phyloP scores from a whole-genome alignment of 2,797 vertebrate genomes.

The Poecilia wingei region DNA sequence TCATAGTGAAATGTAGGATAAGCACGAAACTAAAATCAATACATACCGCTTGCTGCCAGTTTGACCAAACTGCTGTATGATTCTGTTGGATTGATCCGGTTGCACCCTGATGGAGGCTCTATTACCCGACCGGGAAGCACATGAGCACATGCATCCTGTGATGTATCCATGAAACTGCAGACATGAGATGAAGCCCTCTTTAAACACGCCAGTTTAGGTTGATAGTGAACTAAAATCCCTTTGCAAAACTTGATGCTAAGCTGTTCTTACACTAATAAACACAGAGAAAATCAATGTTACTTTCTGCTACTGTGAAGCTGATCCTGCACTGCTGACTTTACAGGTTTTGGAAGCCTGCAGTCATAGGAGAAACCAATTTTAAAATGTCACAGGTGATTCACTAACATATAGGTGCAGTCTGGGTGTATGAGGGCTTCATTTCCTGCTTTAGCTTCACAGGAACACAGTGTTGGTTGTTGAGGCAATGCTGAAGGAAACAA shows the following conservation, averaged over 20 bases:
- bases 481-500: conserved; percentile 28
- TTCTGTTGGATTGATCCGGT: background rate
- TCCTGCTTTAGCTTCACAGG: conserved; percentile 35
- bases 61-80: background rate
- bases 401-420: conserved; percentile 28
- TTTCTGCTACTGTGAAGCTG: conserved; percentile 14
- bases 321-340: conserved; percentile 20
- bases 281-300: conserved; percentile 12
- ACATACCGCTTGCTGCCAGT: background rate
- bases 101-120: background rate
- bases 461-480: conserved; percentile 36
- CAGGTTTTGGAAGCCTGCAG: conserved; percentile 12
- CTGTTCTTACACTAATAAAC: background rate
- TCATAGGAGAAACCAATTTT: conserved; percentile 29
- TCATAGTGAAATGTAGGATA: background rate
- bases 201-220: background rate
- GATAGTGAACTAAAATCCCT: background rate
- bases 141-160: background rate
- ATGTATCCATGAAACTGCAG: background rate
- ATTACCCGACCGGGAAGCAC: background rate
- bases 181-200: background rate
- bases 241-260: background rate
- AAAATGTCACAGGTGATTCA: conserved; percentile 30
- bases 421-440: conserved; percentile 53
- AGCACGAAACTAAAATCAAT: background rate